Conservation (phyloP, 1,140 invertebrate species). For the Drosophila pachea region DNA sequence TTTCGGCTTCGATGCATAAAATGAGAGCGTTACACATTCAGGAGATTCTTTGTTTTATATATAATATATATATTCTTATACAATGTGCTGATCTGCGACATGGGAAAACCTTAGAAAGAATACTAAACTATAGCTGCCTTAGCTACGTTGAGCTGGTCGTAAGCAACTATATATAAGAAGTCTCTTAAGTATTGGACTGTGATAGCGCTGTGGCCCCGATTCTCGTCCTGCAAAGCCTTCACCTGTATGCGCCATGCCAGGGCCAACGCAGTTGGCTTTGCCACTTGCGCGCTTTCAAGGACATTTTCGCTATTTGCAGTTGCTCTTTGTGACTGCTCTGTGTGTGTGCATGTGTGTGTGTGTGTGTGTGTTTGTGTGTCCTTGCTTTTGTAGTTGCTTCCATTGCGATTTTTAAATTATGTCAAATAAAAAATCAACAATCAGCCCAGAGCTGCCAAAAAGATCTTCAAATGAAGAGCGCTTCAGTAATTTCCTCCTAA, state of each 20-base stretch:
- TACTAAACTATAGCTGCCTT: too few relatives aligned
- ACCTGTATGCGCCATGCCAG: constrained; percentile 58
- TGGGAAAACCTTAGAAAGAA: too few relatives aligned
- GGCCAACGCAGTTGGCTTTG: constrained; percentile 62
- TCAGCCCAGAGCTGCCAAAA: constrained; percentile 45
- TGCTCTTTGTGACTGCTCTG: constrained; percentile 47
- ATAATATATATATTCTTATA: too few relatives aligned
- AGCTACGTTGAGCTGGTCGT: too few relatives aligned
- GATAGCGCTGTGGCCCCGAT: constrained; percentile 26
- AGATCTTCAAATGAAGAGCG: constrained; percentile 61
- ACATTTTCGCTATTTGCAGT: constrained; percentile 70
- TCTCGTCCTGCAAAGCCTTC: constrained; percentile 45
- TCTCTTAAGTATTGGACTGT: constrained; percentile 4
- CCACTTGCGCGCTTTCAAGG: constrained; percentile 64
- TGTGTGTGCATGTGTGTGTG: constrained; percentile 22
- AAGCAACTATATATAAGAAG: background rate
- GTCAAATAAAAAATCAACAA: constrained; percentile 10
- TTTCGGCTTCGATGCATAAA: constrained; percentile 55
- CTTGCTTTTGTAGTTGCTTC: constrained; percentile 59
- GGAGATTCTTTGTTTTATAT: background rate
- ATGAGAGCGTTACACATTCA: constrained; percentile 35
- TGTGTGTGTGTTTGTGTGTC: constrained; percentile 37
- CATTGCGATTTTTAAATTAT: constrained; percentile 31
- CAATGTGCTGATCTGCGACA: too few relatives aligned
- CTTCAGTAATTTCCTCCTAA: too few relatives aligned